Conservation (phyloP, 2,888 invertebrate genomes). For the Sinhomidia bicolor region DNA sequence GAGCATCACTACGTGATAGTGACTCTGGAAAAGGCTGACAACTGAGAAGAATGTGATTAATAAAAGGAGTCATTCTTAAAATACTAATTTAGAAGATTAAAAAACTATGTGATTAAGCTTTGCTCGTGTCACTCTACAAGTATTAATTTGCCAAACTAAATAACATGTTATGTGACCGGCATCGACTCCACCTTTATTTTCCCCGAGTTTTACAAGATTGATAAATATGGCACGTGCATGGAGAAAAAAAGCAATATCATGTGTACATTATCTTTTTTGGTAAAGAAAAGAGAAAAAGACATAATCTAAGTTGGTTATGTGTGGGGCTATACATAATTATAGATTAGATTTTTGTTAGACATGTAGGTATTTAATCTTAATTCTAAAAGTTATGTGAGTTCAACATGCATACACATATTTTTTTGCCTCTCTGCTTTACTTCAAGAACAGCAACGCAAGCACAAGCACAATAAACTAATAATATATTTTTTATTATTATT, state of each 20-base stretch:
- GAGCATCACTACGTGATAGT: background rate
- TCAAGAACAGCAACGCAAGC: too few relatives aligned
- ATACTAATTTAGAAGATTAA: constrained; percentile 52
- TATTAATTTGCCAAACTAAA: constrained; percentile 48
- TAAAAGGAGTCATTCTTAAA: constrained; percentile 48
- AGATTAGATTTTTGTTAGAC: too few relatives aligned
- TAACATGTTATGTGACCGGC: background rate
- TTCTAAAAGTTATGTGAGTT: background rate
- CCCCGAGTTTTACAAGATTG: background rate
- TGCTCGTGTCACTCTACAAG: constrained; percentile 43
- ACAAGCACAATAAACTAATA: too few relatives aligned
- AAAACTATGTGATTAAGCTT: constrained; percentile 8
- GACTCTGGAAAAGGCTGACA: constrained; percentile 30
- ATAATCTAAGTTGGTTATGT: too few relatives aligned
- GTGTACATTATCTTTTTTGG: too few relatives aligned
- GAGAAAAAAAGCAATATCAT: too few relatives aligned
- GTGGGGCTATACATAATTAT: too few relatives aligned
- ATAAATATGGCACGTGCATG: background rate
- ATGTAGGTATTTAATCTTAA: background rate
- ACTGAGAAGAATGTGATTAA: constrained; percentile 62
- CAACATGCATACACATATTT: background rate
- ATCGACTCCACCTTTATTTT: background rate
- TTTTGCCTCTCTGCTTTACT: too few relatives aligned
- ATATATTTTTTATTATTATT: background rate
- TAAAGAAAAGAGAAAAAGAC: too few relatives aligned